Evolutionary conservation across 1,140 invertebrate species (phyloP).

Genomic region (Stegodyphus mimosarum): DNA sequence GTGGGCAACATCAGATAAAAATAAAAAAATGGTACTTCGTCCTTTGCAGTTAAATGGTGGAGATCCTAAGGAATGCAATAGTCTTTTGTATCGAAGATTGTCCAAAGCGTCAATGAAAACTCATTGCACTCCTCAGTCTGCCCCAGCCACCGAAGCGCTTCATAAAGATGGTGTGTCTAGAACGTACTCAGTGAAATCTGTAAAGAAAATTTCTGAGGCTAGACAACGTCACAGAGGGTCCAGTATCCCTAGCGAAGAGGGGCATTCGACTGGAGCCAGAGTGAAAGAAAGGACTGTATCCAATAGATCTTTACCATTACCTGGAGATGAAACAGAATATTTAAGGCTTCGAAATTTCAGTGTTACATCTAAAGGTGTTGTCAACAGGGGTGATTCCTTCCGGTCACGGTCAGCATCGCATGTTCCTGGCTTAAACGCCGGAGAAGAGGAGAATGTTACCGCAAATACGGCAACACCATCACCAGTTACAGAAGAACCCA

Average conservation of each 20-base stretch:
- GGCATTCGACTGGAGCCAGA: background rate
- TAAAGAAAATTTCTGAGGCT: slow-evolving; percentile 23
- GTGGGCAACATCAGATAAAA: slow-evolving; percentile 23
- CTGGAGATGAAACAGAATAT: slow-evolving; percentile 63
- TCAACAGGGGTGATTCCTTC: slow-evolving; percentile 78
- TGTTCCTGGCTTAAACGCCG: slow-evolving; percentile 73
- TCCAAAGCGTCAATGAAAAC: slow-evolving; percentile 23
- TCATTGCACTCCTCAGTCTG: background rate
- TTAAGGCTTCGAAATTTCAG: slow-evolving; percentile 87
- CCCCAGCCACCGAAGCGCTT: background rate
- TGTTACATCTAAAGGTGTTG: slow-evolving; percentile 85
- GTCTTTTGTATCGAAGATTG: slow-evolving; percentile 30
- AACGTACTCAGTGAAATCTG: slow-evolving; percentile 44
- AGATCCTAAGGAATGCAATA: slow-evolving; percentile 2
- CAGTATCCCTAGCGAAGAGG: slow-evolving; percentile 51
- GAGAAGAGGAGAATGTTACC: background rate
- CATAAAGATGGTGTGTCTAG: slow-evolving; percentile 21
- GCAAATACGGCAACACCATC: background rate
- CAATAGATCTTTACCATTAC: slow-evolving; percentile 39
- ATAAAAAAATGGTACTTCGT: slow-evolving; percentile 24
- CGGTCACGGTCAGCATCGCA: slow-evolving; percentile 72
- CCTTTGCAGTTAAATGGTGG: slow-evolving; percentile 26
- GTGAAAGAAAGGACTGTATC: slow-evolving; percentile 45
- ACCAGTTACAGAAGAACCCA: slow-evolving; percentile 64
- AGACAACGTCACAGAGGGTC: slow-evolving; percentile 48